Conservation (phyloP, 2,888 invertebrate genomes). For the Digitonthophagus gazella region DNA sequence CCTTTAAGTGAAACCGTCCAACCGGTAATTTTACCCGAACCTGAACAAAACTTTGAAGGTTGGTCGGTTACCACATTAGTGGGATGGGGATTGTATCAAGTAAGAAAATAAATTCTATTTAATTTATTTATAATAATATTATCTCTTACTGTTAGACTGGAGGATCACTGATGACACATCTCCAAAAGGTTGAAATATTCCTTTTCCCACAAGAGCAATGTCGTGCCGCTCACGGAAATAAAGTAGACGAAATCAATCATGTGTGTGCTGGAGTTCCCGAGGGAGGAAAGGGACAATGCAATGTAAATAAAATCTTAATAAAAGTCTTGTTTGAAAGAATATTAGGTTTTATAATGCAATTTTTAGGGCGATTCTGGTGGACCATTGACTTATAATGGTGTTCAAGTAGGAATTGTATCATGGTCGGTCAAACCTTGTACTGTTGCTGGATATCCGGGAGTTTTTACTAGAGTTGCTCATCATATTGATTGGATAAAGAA, state of each 20-base stretch:
- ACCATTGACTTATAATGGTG: conserved; percentile 44
- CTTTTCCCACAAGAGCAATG: conserved; percentile 48
- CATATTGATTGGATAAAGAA: conserved; percentile 35
- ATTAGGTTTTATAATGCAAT: neutral
- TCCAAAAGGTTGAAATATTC: conserved; percentile 49
- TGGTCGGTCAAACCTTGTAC: conserved; percentile 52
- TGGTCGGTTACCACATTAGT: conserved; percentile 21
- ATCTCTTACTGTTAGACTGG: conserved; percentile 43
- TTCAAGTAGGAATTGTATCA: conserved; percentile 50
- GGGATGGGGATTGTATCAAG: conserved; percentile 30
- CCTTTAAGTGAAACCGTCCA: conserved; percentile 18
- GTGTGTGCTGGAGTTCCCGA: conserved; percentile 52
- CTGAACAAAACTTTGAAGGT: conserved; percentile 18
- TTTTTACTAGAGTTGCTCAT: conserved; percentile 48
- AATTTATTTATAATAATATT: neutral
- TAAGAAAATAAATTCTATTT: conserved; percentile 19
- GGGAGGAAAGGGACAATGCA: conserved; percentile 53
- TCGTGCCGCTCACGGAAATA: conserved; percentile 38
- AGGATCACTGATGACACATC: conserved; percentile 41
- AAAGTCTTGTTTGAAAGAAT: neutral
- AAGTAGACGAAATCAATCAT: conserved; percentile 41
- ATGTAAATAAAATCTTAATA: no score
- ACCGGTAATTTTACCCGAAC: conserved; percentile 20
- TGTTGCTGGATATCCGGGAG: conserved; percentile 48
- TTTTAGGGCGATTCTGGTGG: conserved; percentile 47